Base-by-base conservation (phyloP, 2,797 vertebrate genomes). In the Jordanella pulchra region DNA sequence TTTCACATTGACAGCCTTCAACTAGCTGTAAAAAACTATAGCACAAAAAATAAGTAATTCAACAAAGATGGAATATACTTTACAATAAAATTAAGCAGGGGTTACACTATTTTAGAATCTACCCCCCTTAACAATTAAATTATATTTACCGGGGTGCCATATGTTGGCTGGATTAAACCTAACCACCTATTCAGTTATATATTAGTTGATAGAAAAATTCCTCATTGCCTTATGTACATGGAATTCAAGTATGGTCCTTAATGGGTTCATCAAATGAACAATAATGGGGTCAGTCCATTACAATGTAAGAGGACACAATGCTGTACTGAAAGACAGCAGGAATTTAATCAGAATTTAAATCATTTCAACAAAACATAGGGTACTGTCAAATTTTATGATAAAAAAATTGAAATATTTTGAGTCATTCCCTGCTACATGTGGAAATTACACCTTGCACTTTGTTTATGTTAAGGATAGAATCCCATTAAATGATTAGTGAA, bases 321-420 rank as follows among this genome's bases (percentile, higher is more conserved):
- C 47, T 70, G 70, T 79, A 89, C 86, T 86, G 90, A 94, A 95
- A 92, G 91, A 90, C 92, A 61, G 85, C 85, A 91, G 89, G 80
- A 92, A 93, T 94, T 85, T 87, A 93, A 94, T 94, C 91, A 93
- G 81, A 90, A 93, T 94, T 93, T 91, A 93, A 94, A 93, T 95
- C 89, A 87, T 87, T 92, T 93, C 89, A 92, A 86, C 79, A 78
- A 92, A 88, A 89, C 85, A 91, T 88, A 86, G 76, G 85, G 60
- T 61, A 35, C 23, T 61, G 32, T 58, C 28, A 58, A 10, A 60
- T 35, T 60, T 60, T 39, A 75, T 82, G 76, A 86, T 71, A 79
- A 93, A 90, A 91, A 89, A 90, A 91, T 78, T 73, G 90, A 91
- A 93, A 93, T 92, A 84, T 82, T 83, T 82, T 73, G 65, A 82